Percentiles rank a stretch among this genome's conserved stretches.
phyloP scores from a whole-genome alignment of 2,888 invertebrate genomes.

The Morinoia aosen region DNA sequence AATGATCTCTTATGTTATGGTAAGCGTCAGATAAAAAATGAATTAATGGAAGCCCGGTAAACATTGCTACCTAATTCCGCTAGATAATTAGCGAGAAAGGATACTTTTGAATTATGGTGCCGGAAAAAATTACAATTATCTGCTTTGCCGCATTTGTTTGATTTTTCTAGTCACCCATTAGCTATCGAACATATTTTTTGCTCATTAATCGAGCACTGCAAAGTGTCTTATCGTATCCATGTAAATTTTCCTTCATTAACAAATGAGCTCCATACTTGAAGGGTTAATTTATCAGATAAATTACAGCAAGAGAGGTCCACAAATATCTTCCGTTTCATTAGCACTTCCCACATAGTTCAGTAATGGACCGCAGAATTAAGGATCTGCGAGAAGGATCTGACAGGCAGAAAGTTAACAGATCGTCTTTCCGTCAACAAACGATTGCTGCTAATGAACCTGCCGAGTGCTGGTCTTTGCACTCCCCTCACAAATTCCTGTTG shows the following conservation, averaged over 20 bases:
- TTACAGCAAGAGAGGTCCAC: not conserved
- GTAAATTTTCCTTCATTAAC: not conserved
- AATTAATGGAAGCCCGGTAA: no score
- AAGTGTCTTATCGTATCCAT: not conserved
- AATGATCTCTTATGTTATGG: no score
- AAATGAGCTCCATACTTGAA: not conserved
- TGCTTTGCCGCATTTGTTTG: no score
- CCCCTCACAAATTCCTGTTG: no score
- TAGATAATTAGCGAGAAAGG: no score
- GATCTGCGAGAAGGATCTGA: not conserved
- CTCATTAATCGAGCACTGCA: no score
- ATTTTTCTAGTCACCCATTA: no score
- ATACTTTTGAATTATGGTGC: no score
- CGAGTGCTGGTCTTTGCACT: not conserved
- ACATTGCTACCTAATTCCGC: no score
- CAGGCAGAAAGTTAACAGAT: not conserved
- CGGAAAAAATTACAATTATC: no score
- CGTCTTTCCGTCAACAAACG: conserved; percentile 2
- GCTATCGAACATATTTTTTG: no score
- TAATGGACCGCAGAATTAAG: not conserved
- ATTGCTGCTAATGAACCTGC: not conserved
- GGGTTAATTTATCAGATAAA: not conserved
- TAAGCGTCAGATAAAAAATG: no score
- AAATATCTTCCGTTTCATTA: not conserved
- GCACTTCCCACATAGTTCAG: not conserved